These are phyloP conservation scores for Tricholaema leucomelas DNA, from an alignment of 2,113 vertebrate species.

Conservation along the genomic window DNA sequence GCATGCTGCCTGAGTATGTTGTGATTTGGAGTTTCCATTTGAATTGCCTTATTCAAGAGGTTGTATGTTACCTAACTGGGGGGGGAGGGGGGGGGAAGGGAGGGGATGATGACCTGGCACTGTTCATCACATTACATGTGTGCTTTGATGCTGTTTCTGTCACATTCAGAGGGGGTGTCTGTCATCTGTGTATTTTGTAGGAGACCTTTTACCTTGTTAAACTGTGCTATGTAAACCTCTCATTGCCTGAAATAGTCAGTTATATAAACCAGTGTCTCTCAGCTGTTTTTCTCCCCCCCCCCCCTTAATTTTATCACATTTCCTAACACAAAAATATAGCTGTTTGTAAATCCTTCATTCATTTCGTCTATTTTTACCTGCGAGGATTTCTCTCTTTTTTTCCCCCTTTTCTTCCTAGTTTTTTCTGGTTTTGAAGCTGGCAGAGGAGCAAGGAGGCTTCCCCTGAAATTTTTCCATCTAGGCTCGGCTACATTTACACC, in stretches of 20 bases:
- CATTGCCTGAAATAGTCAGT: conserved; percentile 77
- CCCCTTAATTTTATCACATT: conserved; percentile 70
- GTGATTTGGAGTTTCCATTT: conserved; percentile 74
- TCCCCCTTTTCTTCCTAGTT: no score
- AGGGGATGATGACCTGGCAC: conserved; percentile 51
- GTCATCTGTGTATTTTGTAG: conserved; percentile 72
- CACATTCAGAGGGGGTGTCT: conserved; percentile 72
- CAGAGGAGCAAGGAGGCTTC: conserved; percentile 1
- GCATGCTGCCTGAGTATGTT: conserved; percentile 85
- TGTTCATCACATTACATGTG: conserved; percentile 73
- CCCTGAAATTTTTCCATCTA: background rate
- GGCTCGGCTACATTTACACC: background rate
- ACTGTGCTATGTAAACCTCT: conserved; percentile 71
- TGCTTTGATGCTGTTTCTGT: conserved; percentile 71
- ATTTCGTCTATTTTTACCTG: conserved; percentile 70
- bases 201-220: conserved; percentile 76
- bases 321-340: conserved; percentile 85
- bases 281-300: conserved; percentile 59
- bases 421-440: background rate
- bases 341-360: conserved; percentile 82
- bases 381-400: background rate
- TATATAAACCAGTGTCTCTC: conserved; percentile 78
- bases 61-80: conserved; percentile 69
- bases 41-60: conserved; percentile 72
- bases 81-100: no score